Base-by-base conservation (phyloP, 2,797 vertebrate species). In the Pterois miles region DNA sequence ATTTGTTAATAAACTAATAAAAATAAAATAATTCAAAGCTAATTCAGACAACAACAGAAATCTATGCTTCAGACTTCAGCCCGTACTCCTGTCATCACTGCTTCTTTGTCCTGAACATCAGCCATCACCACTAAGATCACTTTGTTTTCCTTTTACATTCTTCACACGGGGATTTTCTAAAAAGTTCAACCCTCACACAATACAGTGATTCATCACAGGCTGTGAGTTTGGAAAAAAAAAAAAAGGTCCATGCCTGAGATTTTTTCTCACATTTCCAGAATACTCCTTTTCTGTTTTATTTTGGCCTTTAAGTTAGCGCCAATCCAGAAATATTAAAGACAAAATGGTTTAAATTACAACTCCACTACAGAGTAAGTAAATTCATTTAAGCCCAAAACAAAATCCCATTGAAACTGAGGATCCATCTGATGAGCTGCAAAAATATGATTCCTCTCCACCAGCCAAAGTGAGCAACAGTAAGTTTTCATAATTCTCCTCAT, bases 91-190 rank as follows among this genome's bases (percentile, higher is more conserved):
- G 27, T 20, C 25, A 43, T 43, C 16, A 31, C 53, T 53, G 33
- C 9, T 29, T 58, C 14, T 75, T 82, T 69, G 25, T 74, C 43
- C n/a, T 71, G 65, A 74, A 67, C 29, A 73, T 68, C 60, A 75
- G 58, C 52, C 59, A 74, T 23, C 23, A 73, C 31, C 33, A 9
- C 11, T 2, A 5, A 57, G 31, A 80, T 31, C 2, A 2, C 14
- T 12, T 2, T 84, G 33, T 65, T 78, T 74, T 31, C 2, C 20
- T 81, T 72, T 78, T 18, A 27, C 69, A 58, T 50, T 78, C n/a
- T 50, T 74, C 23, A 33, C 29, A 50, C n/a, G 20, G 20, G n/a
- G 33, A 54, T 36, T 23, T 59, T 50, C 23, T 3, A 14, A 8
- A 8, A 64, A 48, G 36, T 40, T 11, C 43, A 57, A 13, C 12